phyloP scores from a whole-genome alignment of 2,113 vertebrate genomes.

The Hiodon tergisus region DNA sequence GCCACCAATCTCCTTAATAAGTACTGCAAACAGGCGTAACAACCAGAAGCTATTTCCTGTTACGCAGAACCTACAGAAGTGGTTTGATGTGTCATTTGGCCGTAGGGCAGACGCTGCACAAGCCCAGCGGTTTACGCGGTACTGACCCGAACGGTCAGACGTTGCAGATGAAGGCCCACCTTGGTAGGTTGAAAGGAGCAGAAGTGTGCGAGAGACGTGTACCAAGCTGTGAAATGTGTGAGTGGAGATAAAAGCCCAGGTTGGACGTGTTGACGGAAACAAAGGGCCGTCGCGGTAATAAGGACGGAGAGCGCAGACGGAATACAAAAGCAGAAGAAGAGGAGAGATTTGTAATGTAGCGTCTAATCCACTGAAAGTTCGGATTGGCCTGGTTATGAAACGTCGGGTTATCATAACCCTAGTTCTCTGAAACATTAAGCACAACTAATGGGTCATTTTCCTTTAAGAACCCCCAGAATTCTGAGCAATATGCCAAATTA shows the following conservation, averaged over 20 bases:
- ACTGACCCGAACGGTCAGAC: too few relatives aligned
- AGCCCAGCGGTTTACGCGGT: not conserved
- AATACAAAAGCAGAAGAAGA: not conserved
- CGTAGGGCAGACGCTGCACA: not conserved
- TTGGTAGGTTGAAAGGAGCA: too few relatives aligned
- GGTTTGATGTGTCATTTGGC: not conserved
- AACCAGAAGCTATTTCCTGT: not conserved
- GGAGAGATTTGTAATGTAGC: not conserved
- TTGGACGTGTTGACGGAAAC: not conserved
- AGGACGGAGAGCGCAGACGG: not conserved
- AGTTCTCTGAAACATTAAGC: too few relatives aligned
- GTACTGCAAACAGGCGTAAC: too few relatives aligned
- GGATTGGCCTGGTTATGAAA: too few relatives aligned
- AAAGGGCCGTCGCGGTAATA: not conserved
- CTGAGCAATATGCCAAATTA: too few relatives aligned
- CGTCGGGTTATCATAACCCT: too few relatives aligned
- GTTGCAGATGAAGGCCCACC: too few relatives aligned
- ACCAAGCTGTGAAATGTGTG: constrained; percentile 6
- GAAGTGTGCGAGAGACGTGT: not conserved
- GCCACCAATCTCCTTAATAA: too few relatives aligned
- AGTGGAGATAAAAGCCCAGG: constrained; percentile 11
- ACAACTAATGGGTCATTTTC: too few relatives aligned
- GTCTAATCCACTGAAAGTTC: too few relatives aligned
- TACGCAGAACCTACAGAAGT: not conserved
- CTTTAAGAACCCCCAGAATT: too few relatives aligned